These are phyloP conservation scores for Ladona fulva DNA, from an alignment of 1,140 invertebrate genomes.

Conservation along the genomic window DNA sequence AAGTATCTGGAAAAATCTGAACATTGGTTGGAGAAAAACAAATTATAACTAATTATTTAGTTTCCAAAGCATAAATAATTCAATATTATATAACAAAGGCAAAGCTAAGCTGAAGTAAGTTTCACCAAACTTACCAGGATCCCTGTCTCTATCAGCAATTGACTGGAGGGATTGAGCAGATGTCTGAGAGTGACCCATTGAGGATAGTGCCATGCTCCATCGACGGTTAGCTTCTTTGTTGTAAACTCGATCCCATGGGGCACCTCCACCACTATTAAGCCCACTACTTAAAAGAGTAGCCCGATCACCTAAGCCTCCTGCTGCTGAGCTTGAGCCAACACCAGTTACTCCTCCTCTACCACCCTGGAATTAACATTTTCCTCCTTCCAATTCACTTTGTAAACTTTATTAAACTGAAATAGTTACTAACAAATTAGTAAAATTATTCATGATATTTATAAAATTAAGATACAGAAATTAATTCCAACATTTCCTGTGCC, in stretches of 20 bases:
- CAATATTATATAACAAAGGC: too few species aligned
- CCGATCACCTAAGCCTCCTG: background rate
- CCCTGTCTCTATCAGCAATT: slow-evolving; percentile 63
- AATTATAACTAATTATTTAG: too few species aligned
- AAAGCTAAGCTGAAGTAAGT: too few species aligned
- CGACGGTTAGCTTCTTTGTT: slow-evolving; percentile 68
- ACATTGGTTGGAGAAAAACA: too few species aligned
- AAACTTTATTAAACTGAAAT: too few species aligned
- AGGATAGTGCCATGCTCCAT: slow-evolving; percentile 85
- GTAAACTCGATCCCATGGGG: slow-evolving; percentile 61
- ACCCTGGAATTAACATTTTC: background rate
- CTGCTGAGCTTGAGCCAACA: background rate
- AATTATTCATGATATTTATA: too few species aligned
- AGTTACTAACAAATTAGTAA: too few species aligned
- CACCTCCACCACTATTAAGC: background rate
- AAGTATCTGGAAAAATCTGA: too few species aligned
- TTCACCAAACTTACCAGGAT: slow-evolving; percentile 40
- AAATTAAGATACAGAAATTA: too few species aligned
- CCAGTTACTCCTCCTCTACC: background rate
- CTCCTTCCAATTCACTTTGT: too few species aligned
- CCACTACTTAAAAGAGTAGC: background rate
- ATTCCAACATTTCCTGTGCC: too few species aligned
- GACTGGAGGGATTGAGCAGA: slow-evolving; percentile 86
- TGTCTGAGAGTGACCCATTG: slow-evolving; percentile 84
- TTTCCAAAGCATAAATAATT: too few species aligned